Conservation (phyloP, 2,113 vertebrate genomes). For the Nycticryphes semicollaris region DNA sequence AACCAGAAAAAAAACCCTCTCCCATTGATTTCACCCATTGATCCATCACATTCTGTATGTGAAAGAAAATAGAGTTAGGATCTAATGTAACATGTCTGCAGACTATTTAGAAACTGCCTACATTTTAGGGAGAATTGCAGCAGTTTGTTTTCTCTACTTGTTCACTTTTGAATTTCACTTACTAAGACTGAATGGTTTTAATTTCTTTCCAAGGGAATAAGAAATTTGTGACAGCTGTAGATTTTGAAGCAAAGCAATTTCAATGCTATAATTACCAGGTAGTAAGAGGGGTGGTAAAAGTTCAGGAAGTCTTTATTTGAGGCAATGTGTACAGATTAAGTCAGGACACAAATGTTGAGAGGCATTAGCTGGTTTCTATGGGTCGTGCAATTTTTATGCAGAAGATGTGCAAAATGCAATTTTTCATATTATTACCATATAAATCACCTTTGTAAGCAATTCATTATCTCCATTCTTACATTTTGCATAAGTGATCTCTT, state of each 20-base stretch:
- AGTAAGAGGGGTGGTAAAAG: not conserved
- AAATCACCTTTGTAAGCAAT: not conserved
- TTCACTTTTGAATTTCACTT: not conserved
- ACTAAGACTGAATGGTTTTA: not conserved
- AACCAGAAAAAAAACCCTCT: not conserved
- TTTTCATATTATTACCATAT: not conserved
- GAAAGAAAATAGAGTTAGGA: not conserved
- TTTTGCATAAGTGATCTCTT: not conserved
- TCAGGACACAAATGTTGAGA: not conserved
- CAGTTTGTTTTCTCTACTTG: not conserved
- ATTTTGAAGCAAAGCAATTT: conserved; percentile 9
- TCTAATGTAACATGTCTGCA: not conserved
- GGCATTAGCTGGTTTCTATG: not conserved
- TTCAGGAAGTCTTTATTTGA: not conserved
- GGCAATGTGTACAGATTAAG: not conserved
- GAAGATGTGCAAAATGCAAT: not conserved
- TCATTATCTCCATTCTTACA: not conserved
- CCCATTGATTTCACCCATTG: not conserved
- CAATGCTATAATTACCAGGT: not conserved
- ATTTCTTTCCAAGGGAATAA: not conserved
- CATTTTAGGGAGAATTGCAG: not conserved
- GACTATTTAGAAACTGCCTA: not conserved
- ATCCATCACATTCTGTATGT: not conserved
- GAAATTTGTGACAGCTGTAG: not conserved
- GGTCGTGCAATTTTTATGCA: not conserved